Evolutionary conservation across 1,140 invertebrate species (phyloP).

Genomic region (Pinna nobilis): DNA sequence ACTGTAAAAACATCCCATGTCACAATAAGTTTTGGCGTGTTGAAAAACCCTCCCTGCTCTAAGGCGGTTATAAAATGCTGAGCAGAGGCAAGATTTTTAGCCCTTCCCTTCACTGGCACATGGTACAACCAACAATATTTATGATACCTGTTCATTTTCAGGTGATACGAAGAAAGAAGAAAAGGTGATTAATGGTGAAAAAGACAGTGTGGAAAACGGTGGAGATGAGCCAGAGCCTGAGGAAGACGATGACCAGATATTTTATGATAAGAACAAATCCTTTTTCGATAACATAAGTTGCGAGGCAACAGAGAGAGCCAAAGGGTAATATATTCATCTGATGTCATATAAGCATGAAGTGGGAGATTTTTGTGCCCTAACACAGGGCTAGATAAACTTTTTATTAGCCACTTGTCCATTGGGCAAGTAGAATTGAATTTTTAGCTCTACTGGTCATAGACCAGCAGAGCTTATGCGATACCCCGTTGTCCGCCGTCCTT

Average conservation of each 20-base stretch:
- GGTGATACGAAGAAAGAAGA: constrained; percentile 33
- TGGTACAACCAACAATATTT: too few species aligned
- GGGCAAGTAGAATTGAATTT: background rate
- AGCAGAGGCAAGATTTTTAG: background rate
- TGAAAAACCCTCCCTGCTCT: too few species aligned
- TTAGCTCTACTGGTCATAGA: too few species aligned
- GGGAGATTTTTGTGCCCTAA: too few species aligned
- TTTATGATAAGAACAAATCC: constrained; percentile 96
- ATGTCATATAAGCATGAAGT: too few species aligned
- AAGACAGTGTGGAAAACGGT: constrained; percentile 77
- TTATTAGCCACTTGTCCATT: background rate
- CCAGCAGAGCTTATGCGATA: too few species aligned
- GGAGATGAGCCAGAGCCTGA: constrained; percentile 75
- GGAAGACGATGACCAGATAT: constrained; percentile 75
- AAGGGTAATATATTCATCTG: too few species aligned
- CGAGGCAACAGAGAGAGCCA: constrained; percentile 94
- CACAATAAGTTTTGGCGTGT: too few species aligned
- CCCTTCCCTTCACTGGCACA: background rate
- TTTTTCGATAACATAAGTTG: constrained; percentile 99
- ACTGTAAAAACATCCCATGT: too few species aligned
- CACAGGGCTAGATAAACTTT: background rate
- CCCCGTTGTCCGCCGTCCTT: too few species aligned
- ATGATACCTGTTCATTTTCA: background rate
- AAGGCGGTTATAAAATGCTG: background rate
- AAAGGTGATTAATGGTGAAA: constrained; percentile 61